Conservation (phyloP, 2,888 invertebrate genomes). For the Leptinotarsa peninsularis region DNA sequence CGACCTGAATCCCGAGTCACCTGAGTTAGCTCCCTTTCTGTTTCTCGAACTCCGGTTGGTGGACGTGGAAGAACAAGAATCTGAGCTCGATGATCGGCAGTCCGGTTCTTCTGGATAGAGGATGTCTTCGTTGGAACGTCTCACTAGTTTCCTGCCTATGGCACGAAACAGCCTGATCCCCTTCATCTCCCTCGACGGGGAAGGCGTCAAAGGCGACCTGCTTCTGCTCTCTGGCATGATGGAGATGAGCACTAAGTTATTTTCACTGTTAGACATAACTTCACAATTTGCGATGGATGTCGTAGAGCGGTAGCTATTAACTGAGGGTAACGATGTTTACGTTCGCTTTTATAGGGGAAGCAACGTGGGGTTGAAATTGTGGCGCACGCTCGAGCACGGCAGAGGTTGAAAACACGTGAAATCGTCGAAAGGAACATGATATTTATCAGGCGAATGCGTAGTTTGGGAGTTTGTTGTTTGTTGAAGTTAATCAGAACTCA, state of each 20-base stretch:
- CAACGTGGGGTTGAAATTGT: slow-evolving; percentile 54
- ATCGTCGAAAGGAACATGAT: slow-evolving; percentile 11
- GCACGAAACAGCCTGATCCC: slow-evolving; percentile 76
- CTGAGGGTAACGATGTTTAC: slow-evolving; percentile 50
- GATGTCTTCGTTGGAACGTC: slow-evolving; percentile 68
- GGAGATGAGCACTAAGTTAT: slow-evolving; percentile 55
- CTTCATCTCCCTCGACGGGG: slow-evolving; percentile 70
- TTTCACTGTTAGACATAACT: slow-evolving; percentile 48
- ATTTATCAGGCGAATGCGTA: slow-evolving; percentile 11
- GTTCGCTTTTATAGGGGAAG: slow-evolving; percentile 56
- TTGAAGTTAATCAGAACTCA: background rate
- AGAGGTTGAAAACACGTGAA: slow-evolving; percentile 36
- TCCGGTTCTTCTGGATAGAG: slow-evolving; percentile 66
- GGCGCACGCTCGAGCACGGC: slow-evolving; percentile 50
- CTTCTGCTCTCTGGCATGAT: slow-evolving; percentile 58
- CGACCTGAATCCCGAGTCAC: slow-evolving; percentile 60
- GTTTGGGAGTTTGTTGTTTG: slow-evolving; percentile 23
- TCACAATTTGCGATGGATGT: slow-evolving; percentile 20
- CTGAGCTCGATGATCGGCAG: slow-evolving; percentile 67
- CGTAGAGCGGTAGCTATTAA: slow-evolving; percentile 9
- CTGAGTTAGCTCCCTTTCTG: slow-evolving; percentile 55
- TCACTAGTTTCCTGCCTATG: slow-evolving; percentile 73
- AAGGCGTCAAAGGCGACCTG: slow-evolving; percentile 65
- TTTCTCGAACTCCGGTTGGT: slow-evolving; percentile 51
- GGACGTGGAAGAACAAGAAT: slow-evolving; percentile 63